phyloP scores from a whole-genome alignment of 2,888 invertebrate genomes.

The Macrosiphum euphorbiae region DNA sequence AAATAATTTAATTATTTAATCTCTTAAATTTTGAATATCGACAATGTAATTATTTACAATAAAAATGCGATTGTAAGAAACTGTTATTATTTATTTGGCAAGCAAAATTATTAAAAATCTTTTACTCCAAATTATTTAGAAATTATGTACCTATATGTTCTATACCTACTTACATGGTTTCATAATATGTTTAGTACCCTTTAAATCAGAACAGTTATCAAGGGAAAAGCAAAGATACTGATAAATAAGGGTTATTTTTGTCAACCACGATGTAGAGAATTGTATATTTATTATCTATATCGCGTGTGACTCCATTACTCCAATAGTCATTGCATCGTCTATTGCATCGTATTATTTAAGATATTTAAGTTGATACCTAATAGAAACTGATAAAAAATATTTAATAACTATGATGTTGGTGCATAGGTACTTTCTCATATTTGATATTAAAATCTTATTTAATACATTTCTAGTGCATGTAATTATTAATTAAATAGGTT shows the following conservation, averaged over 20 bases:
- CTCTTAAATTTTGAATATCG: too few species aligned
- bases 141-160: too few species aligned
- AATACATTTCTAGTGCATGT: not conserved
- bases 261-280: not conserved
- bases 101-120: too few species aligned
- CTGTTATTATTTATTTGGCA: too few species aligned
- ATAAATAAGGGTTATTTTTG: too few species aligned
- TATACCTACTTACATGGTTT: too few species aligned
- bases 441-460: not conserved
- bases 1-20: too few species aligned
- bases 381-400: not conserved
- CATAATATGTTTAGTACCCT: too few species aligned
- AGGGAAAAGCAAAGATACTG: not conserved
- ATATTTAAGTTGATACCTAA: too few species aligned
- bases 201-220: not conserved
- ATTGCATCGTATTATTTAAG: not conserved
- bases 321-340: not conserved
- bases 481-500: not conserved
- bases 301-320: not conserved
- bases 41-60: too few species aligned
- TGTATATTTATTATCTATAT: not conserved
- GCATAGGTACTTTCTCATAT: not conserved
- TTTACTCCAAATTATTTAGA: too few species aligned
- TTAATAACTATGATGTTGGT: not conserved
- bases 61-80: too few species aligned